Percentiles rank a stretch among this genome's conserved stretches.
Conservation (phyloP, 2,888 invertebrate genomes). For the Aspidiotus destructor region DNA sequence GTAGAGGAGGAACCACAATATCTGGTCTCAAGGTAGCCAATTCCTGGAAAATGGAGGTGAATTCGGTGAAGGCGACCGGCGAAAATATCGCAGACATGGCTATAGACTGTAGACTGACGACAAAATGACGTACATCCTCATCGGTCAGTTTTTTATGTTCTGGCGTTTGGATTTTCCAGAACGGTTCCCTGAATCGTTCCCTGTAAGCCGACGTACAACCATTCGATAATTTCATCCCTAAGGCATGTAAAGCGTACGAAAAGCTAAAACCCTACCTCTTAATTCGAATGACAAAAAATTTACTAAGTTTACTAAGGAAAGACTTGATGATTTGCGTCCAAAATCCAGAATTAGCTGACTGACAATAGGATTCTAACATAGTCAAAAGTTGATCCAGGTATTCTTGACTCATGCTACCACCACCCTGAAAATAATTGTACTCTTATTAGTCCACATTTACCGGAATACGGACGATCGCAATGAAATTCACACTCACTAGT, state of each 20-base stretch:
- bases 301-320: conserved; percentile 57
- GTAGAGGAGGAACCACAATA: conserved; percentile 67
- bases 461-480: background rate
- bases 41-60: conserved; percentile 59
- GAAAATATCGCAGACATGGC: conserved; percentile 71
- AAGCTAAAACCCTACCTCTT: conserved; percentile 40
- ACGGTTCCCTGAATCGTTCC: conserved; percentile 54
- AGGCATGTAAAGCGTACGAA: no score
- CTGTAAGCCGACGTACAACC: conserved; percentile 41
- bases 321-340: conserved; percentile 64
- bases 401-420: conserved; percentile 56
- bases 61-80: conserved; percentile 55
- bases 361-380: conserved; percentile 74
- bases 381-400: conserved; percentile 71
- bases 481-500: conserved; percentile 43
- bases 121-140: conserved; percentile 69
- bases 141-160: conserved; percentile 63
- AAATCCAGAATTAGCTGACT: conserved; percentile 76
- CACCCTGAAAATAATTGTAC: conserved; percentile 48
- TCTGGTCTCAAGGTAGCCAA: conserved; percentile 71
- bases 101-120: conserved; percentile 62
- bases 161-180: conserved; percentile 62
- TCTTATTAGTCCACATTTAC: background rate
- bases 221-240: background rate
- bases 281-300: conserved; percentile 54